A percentile compares a stretch with the other conserved stretches of the same genome.
Conservation (phyloP, 2,113 vertebrate species). For the Pelecanus crispus region DNA sequence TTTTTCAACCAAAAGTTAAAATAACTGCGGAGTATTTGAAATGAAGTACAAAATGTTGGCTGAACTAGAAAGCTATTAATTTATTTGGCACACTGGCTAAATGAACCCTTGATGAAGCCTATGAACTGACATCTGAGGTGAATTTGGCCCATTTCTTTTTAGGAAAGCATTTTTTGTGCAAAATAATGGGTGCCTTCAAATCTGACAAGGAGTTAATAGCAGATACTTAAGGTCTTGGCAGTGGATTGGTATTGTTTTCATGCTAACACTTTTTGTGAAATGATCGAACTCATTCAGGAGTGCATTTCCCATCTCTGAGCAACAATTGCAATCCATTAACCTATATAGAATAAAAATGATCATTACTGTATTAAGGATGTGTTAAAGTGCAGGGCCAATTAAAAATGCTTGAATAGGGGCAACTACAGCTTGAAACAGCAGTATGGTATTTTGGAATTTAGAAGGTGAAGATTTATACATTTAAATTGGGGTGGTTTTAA, state of each 20-base stretch:
- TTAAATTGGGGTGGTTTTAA: not conserved
- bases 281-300: not conserved
- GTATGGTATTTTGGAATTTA: not conserved
- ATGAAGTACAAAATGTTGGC: not conserved
- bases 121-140: not conserved
- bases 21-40: not conserved
- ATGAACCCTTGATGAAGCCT: not conserved
- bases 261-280: slow-evolving; percentile 3
- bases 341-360: not conserved
- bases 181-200: not conserved
- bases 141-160: not conserved
- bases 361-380: not conserved
- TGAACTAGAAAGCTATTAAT: slow-evolving; percentile 14
- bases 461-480: not conserved
- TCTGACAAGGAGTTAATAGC: not conserved
- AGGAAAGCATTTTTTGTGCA: not conserved
- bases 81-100: slow-evolving; percentile 30
- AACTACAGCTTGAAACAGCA: not conserved
- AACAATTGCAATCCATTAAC: not conserved
- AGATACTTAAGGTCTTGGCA: slow-evolving; percentile 40
- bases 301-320: not conserved
- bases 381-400: not conserved
- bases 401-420: not conserved
- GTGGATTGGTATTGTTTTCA: not conserved
- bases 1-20: not conserved